phyloP scores from a whole-genome alignment of 1,140 invertebrate species.

The Drosophila parvula region DNA sequence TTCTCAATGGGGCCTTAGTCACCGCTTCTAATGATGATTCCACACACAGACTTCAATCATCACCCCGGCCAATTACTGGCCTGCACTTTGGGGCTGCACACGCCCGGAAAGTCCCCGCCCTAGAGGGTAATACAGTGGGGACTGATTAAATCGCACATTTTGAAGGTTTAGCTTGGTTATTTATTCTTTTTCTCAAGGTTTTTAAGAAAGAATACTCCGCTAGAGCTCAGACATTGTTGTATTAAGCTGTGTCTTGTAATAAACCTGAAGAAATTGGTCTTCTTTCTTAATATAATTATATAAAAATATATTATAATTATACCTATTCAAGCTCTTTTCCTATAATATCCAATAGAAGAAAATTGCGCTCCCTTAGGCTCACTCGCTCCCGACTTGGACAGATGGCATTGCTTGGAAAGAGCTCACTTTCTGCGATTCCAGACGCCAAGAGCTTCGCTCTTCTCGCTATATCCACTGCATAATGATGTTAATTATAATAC shows the following conservation, averaged over 20 bases:
- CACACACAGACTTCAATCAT: constrained; percentile 6
- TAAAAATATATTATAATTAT: constrained; percentile 7
- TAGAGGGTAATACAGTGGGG: constrained; percentile 1
- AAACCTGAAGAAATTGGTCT: too few relatives aligned
- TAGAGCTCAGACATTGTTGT: too few relatives aligned
- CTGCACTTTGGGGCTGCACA: constrained; percentile 19
- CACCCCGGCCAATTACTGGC: constrained; percentile 13
- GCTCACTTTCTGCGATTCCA: constrained; percentile 3
- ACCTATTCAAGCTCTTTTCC: too few relatives aligned
- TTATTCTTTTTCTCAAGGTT: background rate
- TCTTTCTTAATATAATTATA: background rate
- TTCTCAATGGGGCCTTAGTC: constrained; percentile 55
- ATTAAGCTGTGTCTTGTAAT: too few relatives aligned
- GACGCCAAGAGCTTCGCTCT: background rate
- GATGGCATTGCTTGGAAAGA: background rate
- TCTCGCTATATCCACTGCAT: constrained; percentile 24
- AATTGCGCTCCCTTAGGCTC: background rate
- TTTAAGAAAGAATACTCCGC: background rate
- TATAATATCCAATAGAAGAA: too few relatives aligned
- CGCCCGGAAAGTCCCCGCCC: constrained; percentile 4
- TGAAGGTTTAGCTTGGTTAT: background rate
- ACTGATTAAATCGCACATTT: background rate
- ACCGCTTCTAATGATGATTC: constrained; percentile 49
- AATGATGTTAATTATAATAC: constrained; percentile 74
- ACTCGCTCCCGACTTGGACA: background rate